phyloP scores from a whole-genome alignment of 2,113 vertebrate genomes.

The Rattus rattus region DNA sequence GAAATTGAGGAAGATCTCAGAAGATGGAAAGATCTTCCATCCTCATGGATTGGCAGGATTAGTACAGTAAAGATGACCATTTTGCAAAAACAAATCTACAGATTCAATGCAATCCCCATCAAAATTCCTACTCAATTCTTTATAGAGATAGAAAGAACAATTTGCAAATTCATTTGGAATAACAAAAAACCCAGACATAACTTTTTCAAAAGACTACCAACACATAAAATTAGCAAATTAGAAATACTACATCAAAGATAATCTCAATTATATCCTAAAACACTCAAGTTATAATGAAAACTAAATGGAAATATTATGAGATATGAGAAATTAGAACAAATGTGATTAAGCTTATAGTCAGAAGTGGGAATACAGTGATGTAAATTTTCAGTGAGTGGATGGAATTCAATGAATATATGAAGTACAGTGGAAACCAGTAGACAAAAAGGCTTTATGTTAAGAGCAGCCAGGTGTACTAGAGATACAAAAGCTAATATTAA shows the following conservation, averaged over 20 bases:
- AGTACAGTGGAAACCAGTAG: background rate
- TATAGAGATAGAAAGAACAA: no score
- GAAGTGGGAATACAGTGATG: background rate
- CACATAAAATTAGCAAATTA: background rate
- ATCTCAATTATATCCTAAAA: background rate
- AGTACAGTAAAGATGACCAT: no score
- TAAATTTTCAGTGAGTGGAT: background rate
- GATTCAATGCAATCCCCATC: no score
- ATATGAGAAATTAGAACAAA: background rate
- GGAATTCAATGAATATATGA: background rate
- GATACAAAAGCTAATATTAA: background rate
- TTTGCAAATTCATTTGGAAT: no score
- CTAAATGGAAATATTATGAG: background rate
- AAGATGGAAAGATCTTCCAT: no score
- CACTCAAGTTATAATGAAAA: background rate
- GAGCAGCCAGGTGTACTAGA: background rate
- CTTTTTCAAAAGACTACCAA: background rate
- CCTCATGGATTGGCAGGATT: no score
- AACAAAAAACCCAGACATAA: no score
- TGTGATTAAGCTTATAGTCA: background rate
- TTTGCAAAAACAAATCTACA: no score
- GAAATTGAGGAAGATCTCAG: no score
- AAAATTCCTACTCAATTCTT: no score
- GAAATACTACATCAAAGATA: background rate
- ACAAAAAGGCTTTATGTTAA: background rate